Evolutionary conservation across 2,888 invertebrate genomes (phyloP), one percentile per base, ranked within the genome.

Genomic region (Entomobrya multifasciata): DNA sequence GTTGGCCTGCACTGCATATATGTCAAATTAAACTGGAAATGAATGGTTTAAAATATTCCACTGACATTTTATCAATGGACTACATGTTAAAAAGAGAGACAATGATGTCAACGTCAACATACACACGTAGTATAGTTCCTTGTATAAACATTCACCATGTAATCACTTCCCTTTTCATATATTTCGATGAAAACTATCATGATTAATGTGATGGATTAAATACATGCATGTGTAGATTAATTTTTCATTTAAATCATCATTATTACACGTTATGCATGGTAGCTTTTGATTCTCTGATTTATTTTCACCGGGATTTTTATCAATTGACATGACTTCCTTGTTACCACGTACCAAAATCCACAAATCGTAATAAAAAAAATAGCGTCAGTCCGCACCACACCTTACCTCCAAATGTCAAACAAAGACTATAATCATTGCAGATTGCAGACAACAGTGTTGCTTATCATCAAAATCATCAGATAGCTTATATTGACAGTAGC

Each of bases 11-110:
- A n/a, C n/a, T n/a, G n/a, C n/a, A n/a, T n/a, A n/a, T 62, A 62
- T 27, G 30, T n/a, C 62, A 62, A 62, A 62, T 20, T 0, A 62
- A 62, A 30, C 62, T 62, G 62, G 62, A 30, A 62, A 30, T 8
- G 30, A 62, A 62, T 62, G 62, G 30, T 6, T n/a, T 62, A 62
- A 62, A 62, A 30, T 62, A 62, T 62, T 62, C 62, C 70, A 49
- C 49, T 70, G 47, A 4, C n/a, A 47, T 13, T 62, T 62, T 30
- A 62, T 62, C 62, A 30, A 30, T 62, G 20, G 62, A 20, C 27
- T 30, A 25, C 57, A 13, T 25, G 17, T n/a, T n/a, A n/a, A n/a
- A n/a, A n/a, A n/a, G n/a, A n/a, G n/a, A n/a, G n/a, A n/a, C n/a
- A n/a, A n/a, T n/a, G n/a, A n/a, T n/a, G n/a, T n/a, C n/a, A n/a